A percentile compares a stretch with the other conserved stretches of the same genome.
Conservation (phyloP, 2,797 vertebrate genomes). For the Saxicola maurus region DNA sequence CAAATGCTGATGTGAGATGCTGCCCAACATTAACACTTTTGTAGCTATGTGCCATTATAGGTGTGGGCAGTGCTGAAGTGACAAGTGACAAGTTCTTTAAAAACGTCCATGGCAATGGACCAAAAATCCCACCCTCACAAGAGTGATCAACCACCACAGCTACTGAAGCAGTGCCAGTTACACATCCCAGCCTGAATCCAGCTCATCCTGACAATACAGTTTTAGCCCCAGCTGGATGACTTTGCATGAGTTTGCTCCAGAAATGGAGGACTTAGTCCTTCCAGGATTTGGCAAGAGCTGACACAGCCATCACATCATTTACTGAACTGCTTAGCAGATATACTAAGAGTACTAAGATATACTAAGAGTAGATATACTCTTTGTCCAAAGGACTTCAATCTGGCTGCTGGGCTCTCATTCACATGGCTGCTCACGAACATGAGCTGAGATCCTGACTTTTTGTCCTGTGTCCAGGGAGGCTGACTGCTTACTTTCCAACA, state of each 20-base stretch:
- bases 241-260: neutral
- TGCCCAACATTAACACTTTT: neutral
- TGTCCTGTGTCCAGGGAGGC: fast-evolving
- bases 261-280: fast-evolving
- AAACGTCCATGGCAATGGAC: neutral
- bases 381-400: neutral
- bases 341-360: too few relatives aligned
- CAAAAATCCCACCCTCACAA: neutral
- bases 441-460: neutral
- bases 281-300: neutral
- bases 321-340: neutral
- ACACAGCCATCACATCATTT: neutral
- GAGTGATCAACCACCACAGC: neutral
- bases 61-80: neutral
- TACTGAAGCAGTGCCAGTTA: neutral
- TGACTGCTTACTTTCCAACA: neutral
- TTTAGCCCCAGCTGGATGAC: neutral
- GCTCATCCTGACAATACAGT: neutral
- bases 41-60: neutral
- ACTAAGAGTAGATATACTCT: neutral
- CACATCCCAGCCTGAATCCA: neutral
- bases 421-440: fast-evolving
- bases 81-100: neutral
- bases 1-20: neutral
- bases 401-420: neutral